Evolutionary conservation across 2,888 invertebrate genomes (phyloP).

Genomic region (Cataglyphis livida): DNA sequence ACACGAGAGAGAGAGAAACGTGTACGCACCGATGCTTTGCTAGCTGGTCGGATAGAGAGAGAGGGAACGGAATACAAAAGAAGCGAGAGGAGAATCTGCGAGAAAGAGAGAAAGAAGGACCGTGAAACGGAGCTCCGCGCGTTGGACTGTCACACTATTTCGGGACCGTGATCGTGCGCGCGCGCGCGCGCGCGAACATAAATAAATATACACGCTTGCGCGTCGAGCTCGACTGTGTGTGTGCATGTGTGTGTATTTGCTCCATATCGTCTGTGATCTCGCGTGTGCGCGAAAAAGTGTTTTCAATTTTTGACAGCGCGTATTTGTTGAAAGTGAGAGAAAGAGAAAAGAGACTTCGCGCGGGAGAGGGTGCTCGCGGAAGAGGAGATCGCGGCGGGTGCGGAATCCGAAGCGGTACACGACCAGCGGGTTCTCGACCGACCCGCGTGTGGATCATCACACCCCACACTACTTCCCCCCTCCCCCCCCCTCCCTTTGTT

Average conservation of each 20-base stretch:
- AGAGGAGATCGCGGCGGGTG: neutral
- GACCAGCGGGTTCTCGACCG: neutral
- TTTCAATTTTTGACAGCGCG: conserved; percentile 64
- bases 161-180: conserved; percentile 73
- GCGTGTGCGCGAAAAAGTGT: conserved; percentile 57
- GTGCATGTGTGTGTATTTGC: neutral
- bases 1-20: conserved; percentile 16
- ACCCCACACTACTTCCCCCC: neutral
- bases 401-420: neutral
- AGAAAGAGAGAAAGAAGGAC: neutral
- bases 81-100: conserved; percentile 5
- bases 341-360: neutral
- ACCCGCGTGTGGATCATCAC: neutral
- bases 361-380: conserved; percentile 1
- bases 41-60: neutral
- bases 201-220: conserved; percentile 69
- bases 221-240: conserved; percentile 44
- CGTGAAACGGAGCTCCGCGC: conserved; percentile 40
- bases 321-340: conserved; percentile 19
- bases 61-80: neutral
- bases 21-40: neutral
- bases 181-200: conserved; percentile 56
- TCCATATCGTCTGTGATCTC: conserved; percentile 37
- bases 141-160: conserved; percentile 75
- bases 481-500: conserved; percentile 13